Base-by-base conservation (phyloP, 2,888 invertebrate species). In the Drosophila robusta region DNA sequence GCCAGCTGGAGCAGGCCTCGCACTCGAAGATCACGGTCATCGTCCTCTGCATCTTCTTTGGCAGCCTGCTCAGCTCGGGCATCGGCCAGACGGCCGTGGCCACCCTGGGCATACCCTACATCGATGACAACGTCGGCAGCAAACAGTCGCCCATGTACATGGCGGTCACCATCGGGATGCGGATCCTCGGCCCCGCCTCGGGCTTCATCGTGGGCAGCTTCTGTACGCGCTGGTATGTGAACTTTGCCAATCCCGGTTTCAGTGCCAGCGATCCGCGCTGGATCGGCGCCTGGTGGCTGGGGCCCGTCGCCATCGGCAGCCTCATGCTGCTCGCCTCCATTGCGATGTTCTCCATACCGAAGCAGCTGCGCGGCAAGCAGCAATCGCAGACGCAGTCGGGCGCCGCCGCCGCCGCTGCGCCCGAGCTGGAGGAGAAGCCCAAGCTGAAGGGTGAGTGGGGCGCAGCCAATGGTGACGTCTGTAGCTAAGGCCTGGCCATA, bases 251-350 rank as follows among this genome's bases (percentile, higher is more conserved):
- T 90, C 96, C 96, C 0, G 95, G 95, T 75, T 96, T 96, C 86
- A 95, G 95, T 78, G 95, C 95, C 52, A 94, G 94, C 41, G 97
- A 98, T 93, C 96, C 97, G 4, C 94, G 96, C 92, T 98, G 98
- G 98, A 96, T 98, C 49, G 98, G 98, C 51, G 98, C 98, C 45
- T 99, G 98, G 98, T 99, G 98, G 98, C 93, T 99, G 65, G 91
- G 97, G 47, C 94, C 97, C 91, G 96, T 97, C 73, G 93, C 98
- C 86, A 97, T 98, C 87, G 96, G 98, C 1, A 94, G 95, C 1
- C 94, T 97, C 82, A 95, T 98, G 89, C 94, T 98, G 91, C 82
- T 98, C 62, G 95, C 97, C 60, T 96, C 98, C 1, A 92, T 96
- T 55, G 95, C 97, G 57, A 97, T 99, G 96, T 97, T 97, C 93